Percentiles rank a stretch among this genome's conserved stretches.
phyloP scores from a whole-genome alignment of 2,113 vertebrate genomes.

The Myxocyprinus asiaticus region DNA sequence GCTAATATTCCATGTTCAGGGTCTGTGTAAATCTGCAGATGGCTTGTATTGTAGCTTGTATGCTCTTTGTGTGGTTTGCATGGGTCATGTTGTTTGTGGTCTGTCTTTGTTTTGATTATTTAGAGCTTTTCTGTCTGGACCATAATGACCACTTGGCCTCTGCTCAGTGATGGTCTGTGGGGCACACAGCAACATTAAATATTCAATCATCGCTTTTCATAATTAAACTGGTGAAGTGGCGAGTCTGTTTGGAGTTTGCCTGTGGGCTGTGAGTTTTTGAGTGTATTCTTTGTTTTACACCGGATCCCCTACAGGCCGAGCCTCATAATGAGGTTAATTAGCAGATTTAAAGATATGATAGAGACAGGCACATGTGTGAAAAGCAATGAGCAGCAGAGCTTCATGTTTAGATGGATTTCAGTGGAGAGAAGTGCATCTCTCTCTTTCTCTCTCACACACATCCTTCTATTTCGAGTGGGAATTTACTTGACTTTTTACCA shows the following conservation, averaged over 20 bases:
- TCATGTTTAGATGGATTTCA: slow-evolving; percentile 21
- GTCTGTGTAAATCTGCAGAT: background rate
- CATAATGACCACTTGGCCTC: slow-evolving; percentile 39
- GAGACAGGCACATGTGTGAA: slow-evolving; percentile 23
- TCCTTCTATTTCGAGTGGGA: too few relatives aligned
- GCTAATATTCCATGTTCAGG: background rate
- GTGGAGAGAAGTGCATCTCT: background rate
- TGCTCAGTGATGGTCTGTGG: slow-evolving; percentile 19
- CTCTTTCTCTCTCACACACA: background rate
- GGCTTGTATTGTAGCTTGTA: background rate
- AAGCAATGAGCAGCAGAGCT: slow-evolving; percentile 41
- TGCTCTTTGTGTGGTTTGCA: background rate
- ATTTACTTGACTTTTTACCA: too few relatives aligned
- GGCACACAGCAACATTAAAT: slow-evolving; percentile 32
- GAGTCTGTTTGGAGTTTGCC: background rate
- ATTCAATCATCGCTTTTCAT: slow-evolving; percentile 22
- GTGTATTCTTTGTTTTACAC: slow-evolving; percentile 39
- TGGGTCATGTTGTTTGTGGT: background rate
- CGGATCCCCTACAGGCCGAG: slow-evolving; percentile 44
- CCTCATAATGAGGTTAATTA: slow-evolving; percentile 56
- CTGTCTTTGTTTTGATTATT: slow-evolving; percentile 29
- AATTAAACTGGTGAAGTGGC: slow-evolving; percentile 46
- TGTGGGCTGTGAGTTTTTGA: background rate
- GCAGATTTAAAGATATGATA: slow-evolving; percentile 55
- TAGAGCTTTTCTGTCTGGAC: slow-evolving; percentile 16